Conservation (phyloP, 2,113 vertebrate genomes). For the Gnathonemus longibarbis region DNA sequence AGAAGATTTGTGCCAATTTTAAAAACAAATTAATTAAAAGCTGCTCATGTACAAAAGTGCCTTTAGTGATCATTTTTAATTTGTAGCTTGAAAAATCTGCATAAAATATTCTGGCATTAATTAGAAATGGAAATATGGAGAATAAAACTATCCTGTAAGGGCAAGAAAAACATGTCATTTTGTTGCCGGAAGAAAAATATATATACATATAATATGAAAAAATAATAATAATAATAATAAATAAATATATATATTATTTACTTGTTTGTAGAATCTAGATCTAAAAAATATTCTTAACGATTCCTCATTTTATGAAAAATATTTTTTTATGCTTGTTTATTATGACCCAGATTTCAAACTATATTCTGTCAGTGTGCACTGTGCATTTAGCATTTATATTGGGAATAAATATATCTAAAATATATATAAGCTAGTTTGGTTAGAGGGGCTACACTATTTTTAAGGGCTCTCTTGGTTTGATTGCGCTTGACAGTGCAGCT, state of each 20-base stretch:
- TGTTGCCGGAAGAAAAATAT: not conserved
- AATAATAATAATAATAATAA: too few relatives aligned
- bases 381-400: not conserved
- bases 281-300: not conserved
- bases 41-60: not conserved
- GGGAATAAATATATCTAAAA: not conserved
- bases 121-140: not conserved
- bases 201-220: not conserved
- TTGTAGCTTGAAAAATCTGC: not conserved
- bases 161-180: not conserved
- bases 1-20: not conserved
- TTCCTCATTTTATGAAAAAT: not conserved
- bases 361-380: not conserved
- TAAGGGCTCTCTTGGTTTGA: not conserved
- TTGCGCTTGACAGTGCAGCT: not conserved
- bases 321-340: not conserved
- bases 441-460: not conserved
- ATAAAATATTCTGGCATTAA: not conserved
- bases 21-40: slow-evolving; percentile 11
- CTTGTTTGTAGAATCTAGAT: not conserved
- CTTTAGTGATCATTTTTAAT: slow-evolving; percentile 6
- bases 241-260: not conserved
- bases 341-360: not conserved
- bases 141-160: not conserved
- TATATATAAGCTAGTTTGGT: not conserved